Conservation (phyloP, 2,888 invertebrate species). For the Perizoma affinitatum region DNA sequence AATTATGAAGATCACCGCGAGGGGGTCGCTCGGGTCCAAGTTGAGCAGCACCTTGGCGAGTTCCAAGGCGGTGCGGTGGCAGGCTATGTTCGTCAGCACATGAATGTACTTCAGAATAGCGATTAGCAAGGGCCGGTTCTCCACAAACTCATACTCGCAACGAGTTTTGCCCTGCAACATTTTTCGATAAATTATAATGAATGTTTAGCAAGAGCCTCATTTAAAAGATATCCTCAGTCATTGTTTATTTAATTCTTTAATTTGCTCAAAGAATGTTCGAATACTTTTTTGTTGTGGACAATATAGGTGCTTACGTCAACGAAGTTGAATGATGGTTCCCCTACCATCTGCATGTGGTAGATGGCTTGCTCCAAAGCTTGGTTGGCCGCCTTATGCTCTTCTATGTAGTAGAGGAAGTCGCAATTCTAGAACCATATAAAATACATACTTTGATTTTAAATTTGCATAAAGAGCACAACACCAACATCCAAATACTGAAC, state of each 20-base stretch:
- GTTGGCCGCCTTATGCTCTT: conserved; percentile 50
- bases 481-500: no score
- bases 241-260: no score
- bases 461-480: background rate
- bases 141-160: conserved; percentile 57
- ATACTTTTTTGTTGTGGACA: background rate
- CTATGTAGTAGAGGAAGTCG: conserved; percentile 52
- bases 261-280: no score
- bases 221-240: no score
- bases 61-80: conserved; percentile 93
- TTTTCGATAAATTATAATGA: no score
- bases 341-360: conserved; percentile 53
- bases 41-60: conserved; percentile 91
- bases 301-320: conserved; percentile 53
- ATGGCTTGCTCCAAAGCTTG: conserved; percentile 53
- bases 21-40: conserved; percentile 90
- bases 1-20: conserved; percentile 88
- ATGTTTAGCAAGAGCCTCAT: no score
- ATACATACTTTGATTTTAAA: background rate
- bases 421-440: conserved; percentile 46
- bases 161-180: conserved; percentile 56
- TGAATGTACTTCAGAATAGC: conserved; percentile 90
- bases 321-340: conserved; percentile 57
- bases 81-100: conserved; percentile 90
- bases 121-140: conserved; percentile 78